phyloP scores from a whole-genome alignment of 1,140 invertebrate genomes.

The Caenorhabditis briggsae region DNA sequence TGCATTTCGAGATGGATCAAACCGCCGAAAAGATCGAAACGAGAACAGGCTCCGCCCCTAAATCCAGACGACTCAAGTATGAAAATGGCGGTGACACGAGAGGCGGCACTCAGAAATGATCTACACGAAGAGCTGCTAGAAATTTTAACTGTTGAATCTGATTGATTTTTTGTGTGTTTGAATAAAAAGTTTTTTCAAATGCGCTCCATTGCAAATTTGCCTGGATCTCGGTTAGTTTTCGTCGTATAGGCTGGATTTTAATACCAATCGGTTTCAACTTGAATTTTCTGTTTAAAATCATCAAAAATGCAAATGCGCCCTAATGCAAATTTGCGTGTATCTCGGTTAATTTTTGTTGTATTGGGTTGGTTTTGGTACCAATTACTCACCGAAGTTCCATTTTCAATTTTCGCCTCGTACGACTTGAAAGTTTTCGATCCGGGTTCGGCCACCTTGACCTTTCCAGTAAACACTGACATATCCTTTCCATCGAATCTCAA shows the following conservation, averaged over 20 bases:
- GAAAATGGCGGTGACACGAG: background rate
- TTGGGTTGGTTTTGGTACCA: too few relatives aligned
- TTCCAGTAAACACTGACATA: slow-evolving; percentile 72
- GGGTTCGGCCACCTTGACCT: slow-evolving; percentile 72
- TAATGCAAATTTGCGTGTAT: too few relatives aligned
- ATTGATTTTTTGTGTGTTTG: background rate
- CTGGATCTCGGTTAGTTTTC: too few relatives aligned
- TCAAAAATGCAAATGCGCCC: background rate
- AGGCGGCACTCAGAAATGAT: background rate
- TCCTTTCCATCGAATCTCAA: slow-evolving; percentile 61
- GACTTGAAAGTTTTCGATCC: slow-evolving; percentile 73
- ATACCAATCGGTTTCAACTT: background rate
- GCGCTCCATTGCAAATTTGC: too few relatives aligned
- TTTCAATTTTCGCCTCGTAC: slow-evolving; percentile 69
- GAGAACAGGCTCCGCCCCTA: background rate
- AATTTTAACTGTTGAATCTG: background rate
- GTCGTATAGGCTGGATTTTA: too few relatives aligned
- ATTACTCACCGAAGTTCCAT: slow-evolving; percentile 67
- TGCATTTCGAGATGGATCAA: background rate
- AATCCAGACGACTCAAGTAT: background rate
- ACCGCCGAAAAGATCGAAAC: background rate
- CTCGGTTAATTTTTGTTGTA: too few relatives aligned
- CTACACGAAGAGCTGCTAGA: background rate
- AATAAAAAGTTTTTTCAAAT: too few relatives aligned
- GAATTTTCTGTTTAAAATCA: background rate